Evolutionary conservation across 2,797 vertebrate genomes (phyloP), one percentile per base, ranked within the genome.

Genomic region (Anguilla megastoma): DNA sequence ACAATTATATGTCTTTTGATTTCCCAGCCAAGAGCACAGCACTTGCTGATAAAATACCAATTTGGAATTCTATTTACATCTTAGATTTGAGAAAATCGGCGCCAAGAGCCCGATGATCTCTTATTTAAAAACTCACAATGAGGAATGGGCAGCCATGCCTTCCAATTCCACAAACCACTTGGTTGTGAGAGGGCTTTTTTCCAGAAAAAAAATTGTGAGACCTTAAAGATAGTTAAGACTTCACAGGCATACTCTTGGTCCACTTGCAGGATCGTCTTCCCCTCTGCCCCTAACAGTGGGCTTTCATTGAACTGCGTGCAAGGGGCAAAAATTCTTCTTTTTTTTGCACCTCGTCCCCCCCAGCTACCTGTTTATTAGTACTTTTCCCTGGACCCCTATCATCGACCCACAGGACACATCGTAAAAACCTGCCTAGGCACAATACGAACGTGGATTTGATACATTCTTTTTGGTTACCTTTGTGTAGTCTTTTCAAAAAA

Each of bases 331-430:
- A 86, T 88, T 82, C 88, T 88, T 87, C 93, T 91, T 92, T 93
- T 93, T 91, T 94, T 95, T 96, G 95, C 95, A 96, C 96, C 96
- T 96, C 96, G 95, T 95, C 94, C 96, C 96, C 63, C 96, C 96
- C 96, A 92, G 95, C 96, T 97, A 95, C 95, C 97, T 97, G 96
- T 97, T 97, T 95, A 96, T 96, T 93, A 94, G 94, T 95, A 92
- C 95, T 96, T 97, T 97, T 94, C 97, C 97, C 96, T 90, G 95
- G 95, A 96, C 96, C 96, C 96, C 96, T 94, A 86, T 92, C 95
- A 97, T 97, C 97, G 96, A 97, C 94, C 95, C 94, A 91, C 95
- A 95, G 96, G 96, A 97, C 96, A 97, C 98, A 97, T 98, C 98
- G 98, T 98, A 98, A 96, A 97, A 97, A 97, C 96, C 95, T 97